Evolutionary conservation across 2,113 vertebrate genomes (phyloP), one percentile per base, ranked within the genome.

Genomic region (Chascanopsetta lugubris): DNA sequence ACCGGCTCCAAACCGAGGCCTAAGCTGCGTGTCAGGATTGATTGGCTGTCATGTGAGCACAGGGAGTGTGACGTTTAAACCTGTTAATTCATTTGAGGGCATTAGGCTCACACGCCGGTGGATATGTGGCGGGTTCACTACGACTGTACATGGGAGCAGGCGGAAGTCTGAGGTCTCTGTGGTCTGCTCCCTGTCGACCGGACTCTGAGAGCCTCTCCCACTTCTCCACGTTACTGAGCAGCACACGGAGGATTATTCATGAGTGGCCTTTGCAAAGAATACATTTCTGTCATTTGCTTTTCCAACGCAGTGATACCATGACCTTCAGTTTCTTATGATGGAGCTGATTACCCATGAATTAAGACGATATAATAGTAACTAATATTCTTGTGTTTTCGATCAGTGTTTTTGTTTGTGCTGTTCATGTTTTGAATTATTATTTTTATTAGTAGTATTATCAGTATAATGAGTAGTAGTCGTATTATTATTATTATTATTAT

Each of bases 21-120:
- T 21, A 25, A 65, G 24, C 49, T 20, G 12, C 29, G 4, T 71
- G 72, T 80, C 15, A 49, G 51, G 61, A 56, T 57, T 50, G 48
- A 61, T 75, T 90, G 57, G 17, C 60, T 10, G 24, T 82, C 67
- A 68, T 80, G 83, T 80, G 74, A 61, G 49, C 21, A 30, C 36
- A 56, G 22, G 54, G 43, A 71, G 68, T 68, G 66, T 83, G 86
- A 87, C 72, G 72, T 85, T 74, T 91, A 92, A 90, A 82, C 77
- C 72, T 67, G 72, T 88, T 89, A 84, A 75, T 68, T 71, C 29
- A 79, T 87, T 85, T 80, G 82, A 20, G 46, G 80, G 87, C n/a
- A 91, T 92, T 92, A 90, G 61, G 75, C 34, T 79, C 79, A 75
- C 45, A 40, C 38, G 57, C 67, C 63, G 53, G 55, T 55, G 62